Base-by-base conservation (phyloP, 2,888 invertebrate species). In the Synergus itoensis region DNA sequence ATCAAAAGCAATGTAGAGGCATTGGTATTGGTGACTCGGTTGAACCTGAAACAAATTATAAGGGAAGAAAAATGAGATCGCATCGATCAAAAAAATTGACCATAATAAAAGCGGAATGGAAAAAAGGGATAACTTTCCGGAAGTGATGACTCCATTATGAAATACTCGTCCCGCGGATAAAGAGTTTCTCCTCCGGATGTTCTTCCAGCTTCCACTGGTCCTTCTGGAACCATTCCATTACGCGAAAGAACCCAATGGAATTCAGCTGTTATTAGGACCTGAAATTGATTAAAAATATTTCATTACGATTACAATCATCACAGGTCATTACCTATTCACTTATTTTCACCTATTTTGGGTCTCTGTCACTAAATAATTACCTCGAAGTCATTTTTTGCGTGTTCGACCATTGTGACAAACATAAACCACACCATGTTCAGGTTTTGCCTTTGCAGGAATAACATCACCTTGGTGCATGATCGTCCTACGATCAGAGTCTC, bases 151-250 rank as follows among this genome's bases (percentile, higher is more conserved):
- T 8, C 90, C 91, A 8, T 89, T 84, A 78, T 91, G 88, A 40
- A 81, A 82, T n/a, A 87, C 87, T 78, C 92, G 87, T 18, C 93
- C 93, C 45, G 92, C 85, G 84, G n/a, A n/a, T 89, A 93, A 60
- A 93, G 88, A 36, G 87, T 84, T 86, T 93, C 93, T 12, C 92
- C 92, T 21, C 79, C 82, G 16, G 83, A 82, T 8, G 92, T 91
- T 60, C 85, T 86, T 62, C 93, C 93, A 21, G 87, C 92, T 77
- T 88, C 87, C 21, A 93, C 87, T 9, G 93, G 92, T 76, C 90
- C 87, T 5, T 87, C 86, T 18, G 93, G 93, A 43, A 91, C 85
- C 41, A 86, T 83, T 14, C 91, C 90, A 67, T 88, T 79, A 4
- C 84, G 76, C 18, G 87, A 79, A 4, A 64, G 86, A 14, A 89